Base-by-base conservation (phyloP, 1,140 invertebrate species). In the Galleria mellonella region DNA sequence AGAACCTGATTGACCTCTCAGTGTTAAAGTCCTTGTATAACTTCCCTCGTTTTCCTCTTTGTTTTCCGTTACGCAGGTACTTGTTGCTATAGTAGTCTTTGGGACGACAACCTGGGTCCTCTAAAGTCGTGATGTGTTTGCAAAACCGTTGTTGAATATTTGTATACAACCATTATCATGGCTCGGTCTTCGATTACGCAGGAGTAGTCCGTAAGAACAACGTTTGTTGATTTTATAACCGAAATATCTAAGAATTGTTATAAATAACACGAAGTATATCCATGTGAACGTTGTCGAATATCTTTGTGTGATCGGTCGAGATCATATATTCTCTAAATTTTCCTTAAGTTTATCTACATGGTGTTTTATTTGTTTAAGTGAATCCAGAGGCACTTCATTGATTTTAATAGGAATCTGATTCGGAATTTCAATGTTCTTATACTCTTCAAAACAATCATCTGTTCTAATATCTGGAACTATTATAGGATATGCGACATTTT, bases 401-500 rank as follows among this genome's bases (percentile, higher is more conserved):
- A 53, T 35, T 43, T 32, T 43, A 9, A 53, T 32, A 0, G 44
- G 44, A 10, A 47, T 1, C 9, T 44, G 9, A 8, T 43, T 13
- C 9, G 48, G 41, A 13, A 11, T 10, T 0, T 39, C 17, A 8
- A 35, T 7, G 14, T 39, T 31, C 0, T 13, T 11, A 9, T 41
- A 27, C 0, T 38, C 12, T 27, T 51, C n/a, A 4, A 42, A 43
- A 15, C 48, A 55, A 27, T 48, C 32, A 4, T 44, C 43, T 38
- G 23, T 35, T 27, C 17, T 23, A 6, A 59, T 43, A 15, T 59
- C 53, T 1, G 44, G 37, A 6, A 47, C 12, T 0, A 53, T 43
- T n/a, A 61, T 53, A 9, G 58, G 53, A 3, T 37, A 43, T 0
- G 35, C 47, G 4, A 53, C 39, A 6, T 56, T 49, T 15, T 47